Conservation (phyloP, 2,797 vertebrate genomes). For the Pseudochaenichthys georgianus region DNA sequence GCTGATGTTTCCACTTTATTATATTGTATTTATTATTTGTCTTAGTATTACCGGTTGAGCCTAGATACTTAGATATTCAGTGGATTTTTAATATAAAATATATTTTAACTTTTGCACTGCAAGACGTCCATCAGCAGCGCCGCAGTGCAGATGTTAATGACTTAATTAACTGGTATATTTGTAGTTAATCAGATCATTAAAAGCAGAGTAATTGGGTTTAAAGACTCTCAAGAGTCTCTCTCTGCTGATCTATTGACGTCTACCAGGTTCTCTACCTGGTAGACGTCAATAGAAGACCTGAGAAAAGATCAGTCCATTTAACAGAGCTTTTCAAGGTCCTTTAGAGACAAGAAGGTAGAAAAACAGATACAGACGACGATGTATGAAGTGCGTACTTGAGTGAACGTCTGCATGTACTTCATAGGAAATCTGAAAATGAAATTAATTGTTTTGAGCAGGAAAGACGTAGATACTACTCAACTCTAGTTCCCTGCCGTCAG, state of each 20-base stretch:
- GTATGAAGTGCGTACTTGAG: background rate
- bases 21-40: background rate
- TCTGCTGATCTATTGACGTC: no score
- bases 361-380: constrained; percentile 14
- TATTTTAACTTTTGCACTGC: constrained; percentile 25
- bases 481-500: background rate
- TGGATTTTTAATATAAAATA: background rate
- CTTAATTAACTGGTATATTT: constrained; percentile 76
- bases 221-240: constrained; percentile 18
- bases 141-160: constrained; percentile 57
- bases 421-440: background rate
- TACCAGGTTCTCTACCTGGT: no score
- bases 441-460: background rate
- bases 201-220: constrained; percentile 63
- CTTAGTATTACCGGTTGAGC: background rate
- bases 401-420: background rate
- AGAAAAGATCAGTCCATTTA: constrained; percentile 20
- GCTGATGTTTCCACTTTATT: background rate
- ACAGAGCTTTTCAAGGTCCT: constrained; percentile 3
- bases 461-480: background rate
- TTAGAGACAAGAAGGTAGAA: constrained; percentile 9
- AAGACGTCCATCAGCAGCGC: constrained; percentile 38
- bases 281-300: constrained; percentile 36
- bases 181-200: constrained; percentile 75
- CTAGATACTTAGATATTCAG: background rate